Conservation (phyloP, 2,113 vertebrate species). For the Hylia prasina region DNA sequence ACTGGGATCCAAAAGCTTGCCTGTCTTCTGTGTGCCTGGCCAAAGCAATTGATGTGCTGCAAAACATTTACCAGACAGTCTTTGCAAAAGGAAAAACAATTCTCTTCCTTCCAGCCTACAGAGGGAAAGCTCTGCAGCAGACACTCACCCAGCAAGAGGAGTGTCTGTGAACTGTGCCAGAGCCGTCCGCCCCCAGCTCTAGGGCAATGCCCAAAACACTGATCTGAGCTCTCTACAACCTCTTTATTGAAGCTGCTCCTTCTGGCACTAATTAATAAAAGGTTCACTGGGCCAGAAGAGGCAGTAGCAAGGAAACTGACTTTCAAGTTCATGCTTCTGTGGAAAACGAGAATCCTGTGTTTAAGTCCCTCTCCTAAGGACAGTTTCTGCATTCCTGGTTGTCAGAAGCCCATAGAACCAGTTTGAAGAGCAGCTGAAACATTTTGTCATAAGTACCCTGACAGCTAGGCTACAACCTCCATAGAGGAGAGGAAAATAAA, state of each 20-base stretch:
- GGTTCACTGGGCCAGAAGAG: not conserved
- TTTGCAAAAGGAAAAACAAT: not conserved
- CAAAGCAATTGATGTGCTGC: not conserved
- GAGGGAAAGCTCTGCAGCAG: accelerated
- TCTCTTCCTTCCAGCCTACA: not conserved
- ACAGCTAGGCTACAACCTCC: not conserved
- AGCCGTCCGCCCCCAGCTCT: not conserved
- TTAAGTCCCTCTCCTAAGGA: not conserved
- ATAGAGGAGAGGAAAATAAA: not conserved
- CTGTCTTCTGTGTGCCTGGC: not conserved
- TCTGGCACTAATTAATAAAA: not conserved
- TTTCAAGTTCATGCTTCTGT: not conserved
- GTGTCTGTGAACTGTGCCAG: not conserved
- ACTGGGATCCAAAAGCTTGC: not conserved
- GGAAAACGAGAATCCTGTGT: not conserved
- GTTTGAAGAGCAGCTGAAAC: not conserved
- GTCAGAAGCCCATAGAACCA: not conserved
- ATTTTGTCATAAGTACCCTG: not conserved
- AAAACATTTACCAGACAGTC: not conserved
- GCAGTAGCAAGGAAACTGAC: not conserved
- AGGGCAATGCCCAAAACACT: not conserved
- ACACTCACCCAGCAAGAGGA: not conserved
- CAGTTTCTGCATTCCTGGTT: not conserved
- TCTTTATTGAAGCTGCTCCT: not conserved
- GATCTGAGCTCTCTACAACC: not conserved